Percentiles rank a stretch among this genome's conserved stretches.
phyloP scores from a whole-genome alignment of 2,797 vertebrate genomes.

The Tamandua tetradactyla region DNA sequence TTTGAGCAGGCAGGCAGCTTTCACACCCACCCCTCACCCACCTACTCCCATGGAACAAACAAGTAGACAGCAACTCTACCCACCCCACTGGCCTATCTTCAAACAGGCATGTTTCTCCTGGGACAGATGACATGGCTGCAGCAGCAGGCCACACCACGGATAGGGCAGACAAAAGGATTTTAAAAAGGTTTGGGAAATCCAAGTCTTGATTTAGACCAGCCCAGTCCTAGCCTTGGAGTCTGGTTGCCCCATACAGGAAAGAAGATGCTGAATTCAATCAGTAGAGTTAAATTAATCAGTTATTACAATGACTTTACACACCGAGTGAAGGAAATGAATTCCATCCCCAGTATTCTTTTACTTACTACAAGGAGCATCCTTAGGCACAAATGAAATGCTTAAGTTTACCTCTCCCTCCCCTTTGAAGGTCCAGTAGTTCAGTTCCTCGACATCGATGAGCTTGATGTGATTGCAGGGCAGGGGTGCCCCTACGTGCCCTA shows the following conservation, averaged over 20 bases:
- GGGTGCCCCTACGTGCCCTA: constrained; percentile 97
- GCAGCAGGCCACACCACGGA: background rate
- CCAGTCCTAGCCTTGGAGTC: background rate
- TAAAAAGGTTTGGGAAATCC: background rate
- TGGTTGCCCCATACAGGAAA: constrained; percentile 13
- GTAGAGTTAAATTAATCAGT: background rate
- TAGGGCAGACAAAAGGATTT: background rate
- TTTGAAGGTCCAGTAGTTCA: constrained; percentile 97
- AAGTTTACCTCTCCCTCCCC: constrained; percentile 96
- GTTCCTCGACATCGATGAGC: constrained; percentile 95
- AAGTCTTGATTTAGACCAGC: constrained; percentile 26
- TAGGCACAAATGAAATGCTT: background rate
- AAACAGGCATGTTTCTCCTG: background rate
- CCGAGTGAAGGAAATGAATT: constrained; percentile 28
- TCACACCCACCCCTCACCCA: too few species aligned
- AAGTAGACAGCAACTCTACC: background rate
- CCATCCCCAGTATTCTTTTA: background rate
- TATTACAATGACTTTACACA: constrained; percentile 35
- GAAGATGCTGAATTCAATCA: background rate
- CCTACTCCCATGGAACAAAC: background rate
- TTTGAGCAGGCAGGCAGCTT: background rate
- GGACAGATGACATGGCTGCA: background rate
- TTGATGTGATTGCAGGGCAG: constrained; percentile 97
- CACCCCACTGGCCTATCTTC: background rate
- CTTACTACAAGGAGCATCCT: background rate